These are phyloP conservation scores for Brachyistius frenatus DNA, from an alignment of 2,113 vertebrate genomes.

Conservation along the genomic window DNA sequence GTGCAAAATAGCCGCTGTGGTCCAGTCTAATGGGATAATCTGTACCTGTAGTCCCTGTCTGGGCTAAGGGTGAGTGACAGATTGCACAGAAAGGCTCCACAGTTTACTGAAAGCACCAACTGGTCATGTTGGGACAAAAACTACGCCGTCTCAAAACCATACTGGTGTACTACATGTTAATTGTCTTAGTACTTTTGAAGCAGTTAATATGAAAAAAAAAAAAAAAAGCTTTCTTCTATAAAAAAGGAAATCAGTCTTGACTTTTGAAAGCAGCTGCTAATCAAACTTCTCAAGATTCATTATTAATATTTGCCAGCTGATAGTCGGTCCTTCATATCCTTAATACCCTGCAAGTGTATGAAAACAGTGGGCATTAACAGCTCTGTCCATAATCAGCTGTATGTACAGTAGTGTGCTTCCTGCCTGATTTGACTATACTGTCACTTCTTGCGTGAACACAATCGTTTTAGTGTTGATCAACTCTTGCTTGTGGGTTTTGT, in stretches of 20 bases:
- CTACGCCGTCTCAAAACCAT: neutral
- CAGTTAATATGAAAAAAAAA: neutral
- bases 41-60: constrained; percentile 51
- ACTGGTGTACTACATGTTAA: too few species aligned
- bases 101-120: neutral
- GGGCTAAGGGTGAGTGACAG: constrained; percentile 39
- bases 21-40: constrained; percentile 69
- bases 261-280: too few species aligned
- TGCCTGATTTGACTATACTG: too few species aligned
- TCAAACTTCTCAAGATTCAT: too few species aligned
- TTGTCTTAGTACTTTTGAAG: neutral
- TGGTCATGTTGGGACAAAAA: neutral
- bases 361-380: neutral
- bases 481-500: constrained; percentile 1
- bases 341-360: too few species aligned
- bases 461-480: neutral
- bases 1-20: constrained; percentile 13
- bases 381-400: neutral
- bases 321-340: neutral
- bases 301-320: neutral
- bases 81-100: neutral
- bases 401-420: neutral
- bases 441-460: neutral
- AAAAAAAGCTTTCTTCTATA: too few species aligned
- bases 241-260: too few species aligned